phyloP scores from a whole-genome alignment of 2,888 invertebrate genomes.

The Oscheius sp. region DNA sequence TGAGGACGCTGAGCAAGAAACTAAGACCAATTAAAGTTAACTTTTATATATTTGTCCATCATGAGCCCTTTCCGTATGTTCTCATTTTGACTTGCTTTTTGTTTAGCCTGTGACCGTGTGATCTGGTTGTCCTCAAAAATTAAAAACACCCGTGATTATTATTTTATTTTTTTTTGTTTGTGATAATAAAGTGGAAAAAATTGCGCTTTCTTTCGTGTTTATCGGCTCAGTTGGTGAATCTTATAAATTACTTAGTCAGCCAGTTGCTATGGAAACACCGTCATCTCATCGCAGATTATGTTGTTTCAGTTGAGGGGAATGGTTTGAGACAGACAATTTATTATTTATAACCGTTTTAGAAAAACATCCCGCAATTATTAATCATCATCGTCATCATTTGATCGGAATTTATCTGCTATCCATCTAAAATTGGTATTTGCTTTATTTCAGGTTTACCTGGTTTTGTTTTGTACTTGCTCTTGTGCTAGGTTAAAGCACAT shows the following conservation, averaged over 20 bases:
- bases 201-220: too few relatives aligned
- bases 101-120: constrained; percentile 9
- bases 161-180: too few relatives aligned
- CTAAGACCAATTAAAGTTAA: constrained; percentile 18
- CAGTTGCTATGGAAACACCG: too few relatives aligned
- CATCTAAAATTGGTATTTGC: constrained; percentile 40
- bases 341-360: too few relatives aligned
- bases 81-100: constrained; percentile 3
- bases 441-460: constrained; percentile 26
- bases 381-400: constrained; percentile 66
- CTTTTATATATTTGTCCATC: background rate
- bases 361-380: too few relatives aligned
- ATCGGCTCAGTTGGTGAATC: too few relatives aligned
- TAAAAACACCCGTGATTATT: too few relatives aligned
- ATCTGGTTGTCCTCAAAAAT: too few relatives aligned
- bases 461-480: constrained; percentile 36
- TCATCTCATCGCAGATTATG: too few relatives aligned
- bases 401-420: constrained; percentile 67
- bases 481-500: constrained; percentile 95
- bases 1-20: constrained; percentile 56
- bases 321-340: too few relatives aligned
- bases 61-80: constrained; percentile 16
- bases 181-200: too few relatives aligned
- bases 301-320: too few relatives aligned
- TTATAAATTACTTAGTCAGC: background rate